Base-by-base conservation (phyloP, 2,113 vertebrate genomes). In the Opisthocomus hoazin region DNA sequence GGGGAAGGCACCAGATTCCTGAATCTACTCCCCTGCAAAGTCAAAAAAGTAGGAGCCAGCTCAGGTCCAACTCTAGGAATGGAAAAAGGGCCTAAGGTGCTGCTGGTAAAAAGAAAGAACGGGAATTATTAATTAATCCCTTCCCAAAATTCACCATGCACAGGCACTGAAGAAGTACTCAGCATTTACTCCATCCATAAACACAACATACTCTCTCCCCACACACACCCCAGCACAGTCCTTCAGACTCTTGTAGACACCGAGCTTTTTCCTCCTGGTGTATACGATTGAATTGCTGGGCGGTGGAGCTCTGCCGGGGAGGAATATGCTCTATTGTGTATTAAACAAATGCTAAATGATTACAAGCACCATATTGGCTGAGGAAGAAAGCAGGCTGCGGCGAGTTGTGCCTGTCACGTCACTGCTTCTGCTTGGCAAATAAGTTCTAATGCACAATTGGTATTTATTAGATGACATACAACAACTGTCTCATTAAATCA, bases 381-480 rank as follows among this genome's bases (percentile, higher is more conserved):
- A 21, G 80, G 26, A 32, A 26, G 15, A 20, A 51, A 36, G 63
- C 71, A 37, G 53, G 50, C 32, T 39, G 82, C 5, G 15, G 58
- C 2, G 85, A 61, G 87, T 18, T 23, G 84, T 41, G 90, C 46
- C 95, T 68, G 58, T 92, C 94, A 56, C 77, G 1, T 89, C 78
- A 24, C 50, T 2, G 5, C 41, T 24, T 17, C 84, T 17, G 51
- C 51, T 26, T 46, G 15, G 89, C 92, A 81, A 87, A 83, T 36
- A 16, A 54, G n/a, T 73, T 66, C 90, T 32, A 79, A 37, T 15
- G 87, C 82, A 48, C 94, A 78, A 92, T 41, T 56, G 95, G 81
- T 94, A 58, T 86, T 97, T 92, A 97, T 97, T 96, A 97, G 89
- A 69, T 60, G 89, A 96, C 97, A 96, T 83, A 94, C 97, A 94